phyloP scores from a whole-genome alignment of 1,140 invertebrate genomes.

The Hirudo medicinalis region DNA sequence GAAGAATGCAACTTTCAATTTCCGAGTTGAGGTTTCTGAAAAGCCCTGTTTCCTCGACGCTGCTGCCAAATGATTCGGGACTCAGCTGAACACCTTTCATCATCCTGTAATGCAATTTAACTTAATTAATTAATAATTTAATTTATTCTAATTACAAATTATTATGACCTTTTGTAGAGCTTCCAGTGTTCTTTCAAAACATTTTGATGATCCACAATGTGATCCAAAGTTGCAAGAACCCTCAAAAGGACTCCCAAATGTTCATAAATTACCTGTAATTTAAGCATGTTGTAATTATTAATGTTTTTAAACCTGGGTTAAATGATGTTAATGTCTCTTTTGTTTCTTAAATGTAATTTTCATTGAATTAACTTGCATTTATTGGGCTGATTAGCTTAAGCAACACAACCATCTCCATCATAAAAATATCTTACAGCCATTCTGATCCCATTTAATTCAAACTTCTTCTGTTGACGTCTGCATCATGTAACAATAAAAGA shows the following conservation, averaged over 20 bases:
- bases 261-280: conserved; percentile 48
- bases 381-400: no score
- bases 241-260: conserved; percentile 53
- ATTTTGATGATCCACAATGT: conserved; percentile 50
- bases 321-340: no score
- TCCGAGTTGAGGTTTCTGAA: neutral
- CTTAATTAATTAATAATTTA: neutral
- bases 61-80: neutral
- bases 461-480: neutral
- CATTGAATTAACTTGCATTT: no score
- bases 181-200: conserved; percentile 56
- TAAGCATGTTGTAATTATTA: no score
- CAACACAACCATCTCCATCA: conserved; percentile 28
- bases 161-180: conserved; percentile 47
- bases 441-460: neutral
- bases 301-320: no score
- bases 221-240: conserved; percentile 58
- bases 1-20: neutral
- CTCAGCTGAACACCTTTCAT: neutral
- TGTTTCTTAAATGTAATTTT: no score
- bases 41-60: neutral
- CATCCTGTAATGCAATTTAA: neutral
- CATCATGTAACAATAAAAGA: no score
- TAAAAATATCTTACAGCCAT: conserved; percentile 1
- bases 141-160: neutral